These are phyloP conservation scores for Anastrepha obliqua DNA, from an alignment of 1,140 invertebrate genomes.

Conservation along the genomic window DNA sequence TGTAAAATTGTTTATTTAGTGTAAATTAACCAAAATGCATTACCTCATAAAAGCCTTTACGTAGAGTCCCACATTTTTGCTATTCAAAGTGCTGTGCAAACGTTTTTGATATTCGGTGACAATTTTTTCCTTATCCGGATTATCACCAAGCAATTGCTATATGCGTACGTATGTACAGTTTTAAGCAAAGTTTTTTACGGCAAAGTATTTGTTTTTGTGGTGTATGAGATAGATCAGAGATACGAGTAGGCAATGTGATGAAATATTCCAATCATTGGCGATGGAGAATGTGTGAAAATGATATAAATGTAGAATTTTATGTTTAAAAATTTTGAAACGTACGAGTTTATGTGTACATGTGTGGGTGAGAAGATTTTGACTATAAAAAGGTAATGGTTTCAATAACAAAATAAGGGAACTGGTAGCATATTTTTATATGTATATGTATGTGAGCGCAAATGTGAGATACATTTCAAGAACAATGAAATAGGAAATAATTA, in stretches of 20 bases:
- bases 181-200: neutral
- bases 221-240: neutral
- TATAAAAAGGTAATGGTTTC: too few relatives aligned
- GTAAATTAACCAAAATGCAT: constrained; percentile 20
- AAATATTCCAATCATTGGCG: neutral
- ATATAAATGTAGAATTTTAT: neutral
- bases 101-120: constrained; percentile 86
- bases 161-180: neutral
- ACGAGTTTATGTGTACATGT: too few relatives aligned
- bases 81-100: constrained; percentile 87
- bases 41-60: constrained; percentile 89
- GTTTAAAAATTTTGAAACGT: too few relatives aligned
- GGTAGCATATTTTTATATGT: too few relatives aligned
- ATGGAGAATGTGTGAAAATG: neutral
- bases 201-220: constrained; percentile 9
- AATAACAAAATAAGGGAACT: too few relatives aligned
- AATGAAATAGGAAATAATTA: too few relatives aligned
- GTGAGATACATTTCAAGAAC: too few relatives aligned
- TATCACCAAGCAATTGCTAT: constrained; percentile 74
- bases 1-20: neutral
- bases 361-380: too few relatives aligned
- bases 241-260: neutral
- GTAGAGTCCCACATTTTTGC: constrained; percentile 88
- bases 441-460: too few relatives aligned
- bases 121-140: constrained; percentile 83